Evolutionary conservation across 2,888 invertebrate genomes (phyloP), one percentile per base, ranked within the genome.

Genomic region (Agrochola litura): DNA sequence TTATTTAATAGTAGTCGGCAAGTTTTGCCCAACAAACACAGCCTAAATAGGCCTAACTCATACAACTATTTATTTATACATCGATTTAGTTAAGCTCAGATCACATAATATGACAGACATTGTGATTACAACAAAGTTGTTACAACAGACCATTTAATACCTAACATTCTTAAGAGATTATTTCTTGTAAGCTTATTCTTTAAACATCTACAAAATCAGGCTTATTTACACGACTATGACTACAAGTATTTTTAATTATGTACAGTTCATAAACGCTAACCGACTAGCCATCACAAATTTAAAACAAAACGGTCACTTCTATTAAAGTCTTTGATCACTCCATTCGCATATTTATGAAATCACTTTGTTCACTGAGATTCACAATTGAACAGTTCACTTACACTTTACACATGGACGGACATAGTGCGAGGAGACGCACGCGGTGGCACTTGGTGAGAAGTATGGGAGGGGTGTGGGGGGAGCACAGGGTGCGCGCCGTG

Each of bases 331-430:
- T 74, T 68, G 63, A 88, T 89, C 89, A 90, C 86, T 89, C 83
- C 82, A 88, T 84, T 88, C 69, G 76, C 72, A 82, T 81, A 84
- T 78, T 78, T 81, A 64, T 79, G 64, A 79, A 86, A 90, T 86
- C 88, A 89, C 89, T 83, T 76, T 30, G 77, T 82, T 81, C 82
- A 84, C 86, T 84, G 63, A 74, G 43, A 65, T 90, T 92, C 89
- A 89, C 68, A 73, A 89, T 90, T 83, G 73, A 84, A 84, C 82
- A 86, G 84, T 83, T 79, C 69, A 73, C 78, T 82, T 71, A 70
- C 84, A 89, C 89, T 82, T 90, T 96, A 98, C 94, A 98, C 98
- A 96, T 98, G 98, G 94, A 98, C 98, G 94, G 98, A 98, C 92
- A 98, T 98, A 73, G 98, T 98, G 88, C 98, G 97, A 66, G 97